A percentile compares a stretch with the other conserved stretches of the same genome.
These are phyloP conservation scores for Abrostola tripartita DNA, from an alignment of 2,888 invertebrate genomes.

Conservation along the genomic window DNA sequence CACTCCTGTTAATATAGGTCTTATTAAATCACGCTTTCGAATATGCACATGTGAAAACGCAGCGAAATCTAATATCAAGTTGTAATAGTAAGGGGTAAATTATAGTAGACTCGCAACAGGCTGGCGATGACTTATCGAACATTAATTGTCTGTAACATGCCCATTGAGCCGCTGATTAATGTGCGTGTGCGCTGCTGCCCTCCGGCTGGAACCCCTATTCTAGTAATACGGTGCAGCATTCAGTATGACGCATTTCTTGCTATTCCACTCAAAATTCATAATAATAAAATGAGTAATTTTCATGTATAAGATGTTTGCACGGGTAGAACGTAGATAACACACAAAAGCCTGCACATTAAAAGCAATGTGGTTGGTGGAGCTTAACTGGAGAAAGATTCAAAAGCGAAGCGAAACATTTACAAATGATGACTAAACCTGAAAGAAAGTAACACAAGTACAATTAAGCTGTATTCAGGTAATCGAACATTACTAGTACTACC, in stretches of 20 bases:
- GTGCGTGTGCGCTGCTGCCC: slow-evolving; percentile 52
- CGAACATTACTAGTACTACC: too few species aligned
- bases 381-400: too few species aligned
- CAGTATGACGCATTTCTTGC: slow-evolving; percentile 30
- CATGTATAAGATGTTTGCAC: too few species aligned
- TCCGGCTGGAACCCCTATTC: slow-evolving; percentile 36
- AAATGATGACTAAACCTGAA: too few species aligned
- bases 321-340: too few species aligned
- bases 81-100: slow-evolving; percentile 63
- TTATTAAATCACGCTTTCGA: slow-evolving; percentile 57
- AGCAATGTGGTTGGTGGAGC: too few species aligned
- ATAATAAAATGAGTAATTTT: too few species aligned
- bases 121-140: slow-evolving; percentile 69
- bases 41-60: slow-evolving; percentile 58
- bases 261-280: slow-evolving; percentile 6
- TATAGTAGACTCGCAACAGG: slow-evolving; percentile 56
- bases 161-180: slow-evolving; percentile 67
- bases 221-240: slow-evolving; percentile 31
- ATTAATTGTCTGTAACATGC: slow-evolving; percentile 73
- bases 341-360: too few species aligned
- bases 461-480: too few species aligned
- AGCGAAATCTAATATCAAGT: slow-evolving; percentile 42
- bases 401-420: too few species aligned
- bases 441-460: too few species aligned
- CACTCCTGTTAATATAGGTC: slow-evolving; percentile 53